Conservation (phyloP, 2,888 invertebrate species). For the Gari tellinella region DNA sequence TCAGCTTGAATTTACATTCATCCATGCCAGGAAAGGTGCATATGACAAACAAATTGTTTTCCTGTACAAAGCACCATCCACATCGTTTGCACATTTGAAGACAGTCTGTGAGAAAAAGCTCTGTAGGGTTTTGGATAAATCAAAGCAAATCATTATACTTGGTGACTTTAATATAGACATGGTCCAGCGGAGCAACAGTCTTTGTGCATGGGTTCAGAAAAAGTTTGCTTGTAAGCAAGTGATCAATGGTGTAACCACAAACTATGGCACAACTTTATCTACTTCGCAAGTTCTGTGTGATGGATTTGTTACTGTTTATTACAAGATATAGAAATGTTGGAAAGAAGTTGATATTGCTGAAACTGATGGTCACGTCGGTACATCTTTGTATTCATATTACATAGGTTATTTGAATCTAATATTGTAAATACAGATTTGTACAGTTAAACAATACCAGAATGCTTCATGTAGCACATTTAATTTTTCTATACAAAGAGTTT, state of each 20-base stretch:
- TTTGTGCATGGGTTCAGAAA: conserved; percentile 6
- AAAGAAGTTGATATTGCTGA: too few species aligned
- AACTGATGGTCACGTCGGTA: too few species aligned
- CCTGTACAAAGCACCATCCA: conserved; percentile 22
- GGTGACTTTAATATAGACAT: conserved; percentile 37
- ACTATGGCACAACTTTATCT: conserved; percentile 21
- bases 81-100: background rate
- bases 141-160: conserved; percentile 21
- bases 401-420: too few species aligned
- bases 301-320: too few species aligned
- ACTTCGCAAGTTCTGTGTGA: too few species aligned
- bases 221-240: conserved; percentile 12
- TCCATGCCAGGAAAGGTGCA: background rate
- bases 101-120: background rate
- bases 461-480: too few species aligned
- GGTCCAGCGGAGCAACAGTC: background rate
- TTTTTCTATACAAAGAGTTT: too few species aligned
- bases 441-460: too few species aligned
- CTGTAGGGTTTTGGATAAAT: background rate
- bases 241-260: conserved; percentile 25
- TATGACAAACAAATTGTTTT: conserved; percentile 26
- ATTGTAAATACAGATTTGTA: too few species aligned
- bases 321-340: too few species aligned
- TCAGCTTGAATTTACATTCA: conserved; percentile 6
- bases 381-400: too few species aligned